Evolutionary conservation across 2,888 invertebrate species (phyloP).

Genomic region (Amblyjoppa proteus): DNA sequence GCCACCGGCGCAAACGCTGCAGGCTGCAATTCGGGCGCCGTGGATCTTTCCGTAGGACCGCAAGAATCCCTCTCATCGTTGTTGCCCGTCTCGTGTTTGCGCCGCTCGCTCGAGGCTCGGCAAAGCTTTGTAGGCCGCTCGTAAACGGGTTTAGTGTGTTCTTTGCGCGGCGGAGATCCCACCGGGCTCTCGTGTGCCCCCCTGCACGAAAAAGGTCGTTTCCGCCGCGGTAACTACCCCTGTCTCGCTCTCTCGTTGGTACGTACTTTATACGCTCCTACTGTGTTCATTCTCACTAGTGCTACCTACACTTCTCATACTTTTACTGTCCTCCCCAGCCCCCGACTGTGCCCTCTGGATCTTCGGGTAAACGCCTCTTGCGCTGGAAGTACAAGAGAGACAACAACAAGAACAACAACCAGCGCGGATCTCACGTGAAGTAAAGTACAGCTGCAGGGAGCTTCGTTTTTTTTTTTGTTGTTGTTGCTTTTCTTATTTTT

Average conservation of each 20-base stretch:
- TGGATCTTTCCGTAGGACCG: slow-evolving; percentile 11
- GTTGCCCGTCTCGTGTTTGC: background rate
- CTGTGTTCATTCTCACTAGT: slow-evolving; percentile 14
- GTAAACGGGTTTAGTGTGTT: slow-evolving; percentile 72
- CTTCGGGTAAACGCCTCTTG: slow-evolving; percentile 33
- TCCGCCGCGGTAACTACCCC: slow-evolving; percentile 47
- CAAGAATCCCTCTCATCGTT: slow-evolving; percentile 22
- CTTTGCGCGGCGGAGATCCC: slow-evolving; percentile 36
- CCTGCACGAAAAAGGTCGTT: slow-evolving; percentile 65
- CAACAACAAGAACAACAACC: slow-evolving; percentile 6
- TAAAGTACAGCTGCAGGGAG: slow-evolving; percentile 14
- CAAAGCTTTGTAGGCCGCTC: slow-evolving; percentile 62
- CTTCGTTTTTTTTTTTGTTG: slow-evolving; percentile 1
- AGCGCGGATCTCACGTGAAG: background rate
- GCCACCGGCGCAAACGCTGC: background rate
- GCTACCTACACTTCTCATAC: slow-evolving; percentile 13
- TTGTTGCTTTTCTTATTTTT: background rate
- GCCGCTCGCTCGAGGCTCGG: slow-evolving; percentile 4
- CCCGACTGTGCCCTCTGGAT: slow-evolving; percentile 26
- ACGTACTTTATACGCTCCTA: slow-evolving; percentile 19
- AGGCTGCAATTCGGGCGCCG: slow-evolving; percentile 16
- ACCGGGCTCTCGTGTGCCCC: slow-evolving; percentile 11
- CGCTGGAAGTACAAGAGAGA: slow-evolving; percentile 40
- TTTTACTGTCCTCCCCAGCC: slow-evolving; percentile 11
- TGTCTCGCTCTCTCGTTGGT: slow-evolving; percentile 21